phyloP scores from a whole-genome alignment of 2,113 vertebrate species.

The Microcebus ravelobensis region DNA sequence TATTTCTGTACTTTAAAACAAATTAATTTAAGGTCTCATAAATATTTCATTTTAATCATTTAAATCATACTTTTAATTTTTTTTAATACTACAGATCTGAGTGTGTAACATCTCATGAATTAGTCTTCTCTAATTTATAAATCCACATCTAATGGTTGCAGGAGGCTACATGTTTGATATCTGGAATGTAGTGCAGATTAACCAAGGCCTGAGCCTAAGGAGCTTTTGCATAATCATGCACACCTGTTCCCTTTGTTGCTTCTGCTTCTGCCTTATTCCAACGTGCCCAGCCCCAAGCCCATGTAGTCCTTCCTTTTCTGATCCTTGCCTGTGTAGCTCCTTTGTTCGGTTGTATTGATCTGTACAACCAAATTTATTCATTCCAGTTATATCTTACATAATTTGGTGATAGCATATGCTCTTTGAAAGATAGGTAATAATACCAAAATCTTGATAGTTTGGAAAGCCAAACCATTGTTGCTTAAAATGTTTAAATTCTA shows the following conservation, averaged over 20 bases:
- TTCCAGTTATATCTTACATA: not conserved
- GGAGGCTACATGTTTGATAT: fast-evolving
- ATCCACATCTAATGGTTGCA: fast-evolving
- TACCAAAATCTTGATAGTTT: not conserved
- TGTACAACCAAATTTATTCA: not conserved
- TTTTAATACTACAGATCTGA: not conserved
- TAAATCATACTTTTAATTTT: not conserved
- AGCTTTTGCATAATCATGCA: fast-evolving
- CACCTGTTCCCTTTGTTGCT: not conserved
- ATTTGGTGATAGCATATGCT: not conserved
- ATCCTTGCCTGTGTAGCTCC: fast-evolving
- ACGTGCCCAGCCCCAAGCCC: fast-evolving
- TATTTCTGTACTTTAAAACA: not conserved
- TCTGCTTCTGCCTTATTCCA: not conserved
- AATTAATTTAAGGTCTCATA: not conserved
- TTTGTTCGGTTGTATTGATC: not conserved
- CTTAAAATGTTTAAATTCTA: not conserved
- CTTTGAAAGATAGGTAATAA: not conserved
- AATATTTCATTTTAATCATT: not conserved
- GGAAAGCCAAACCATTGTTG: not conserved
- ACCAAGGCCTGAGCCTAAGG: no score
- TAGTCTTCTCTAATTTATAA: not conserved
- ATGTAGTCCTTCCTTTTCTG: not conserved
- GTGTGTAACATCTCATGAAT: not conserved
- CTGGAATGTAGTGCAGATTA: not conserved